Evolutionary conservation across 1,140 invertebrate species (phyloP).

Genomic region (Drosophila arawakana): DNA sequence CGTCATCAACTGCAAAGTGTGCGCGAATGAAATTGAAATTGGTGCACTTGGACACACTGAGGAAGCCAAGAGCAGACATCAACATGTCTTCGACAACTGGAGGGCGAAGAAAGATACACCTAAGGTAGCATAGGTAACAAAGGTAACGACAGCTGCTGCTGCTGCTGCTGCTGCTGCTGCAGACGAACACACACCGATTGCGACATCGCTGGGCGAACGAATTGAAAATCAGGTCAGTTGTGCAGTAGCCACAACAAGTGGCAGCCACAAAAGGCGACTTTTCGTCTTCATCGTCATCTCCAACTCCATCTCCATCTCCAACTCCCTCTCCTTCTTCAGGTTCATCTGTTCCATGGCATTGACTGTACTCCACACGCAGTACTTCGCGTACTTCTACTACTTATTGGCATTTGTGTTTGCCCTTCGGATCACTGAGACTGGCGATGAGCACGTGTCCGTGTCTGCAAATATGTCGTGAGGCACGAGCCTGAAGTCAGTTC

Average conservation of each 20-base stretch:
- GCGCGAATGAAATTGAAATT: constrained; percentile 58
- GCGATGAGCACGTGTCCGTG: too few relatives aligned
- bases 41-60: constrained; percentile 69
- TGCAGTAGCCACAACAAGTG: constrained; percentile 63
- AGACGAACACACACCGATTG: constrained; percentile 27
- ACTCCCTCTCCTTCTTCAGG: constrained; percentile 4
- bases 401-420: constrained; percentile 67
- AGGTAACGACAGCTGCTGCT: not conserved
- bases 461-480: too few relatives aligned
- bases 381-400: not conserved
- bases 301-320: constrained; percentile 6
- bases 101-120: constrained; percentile 37
- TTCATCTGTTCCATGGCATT: constrained; percentile 14
- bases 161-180: constrained; percentile 11
- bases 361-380: not conserved
- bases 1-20: constrained; percentile 57
- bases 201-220: constrained; percentile 34
- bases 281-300: constrained; percentile 27
- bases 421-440: constrained; percentile 57
- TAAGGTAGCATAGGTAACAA: not conserved
- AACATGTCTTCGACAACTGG: constrained; percentile 11
- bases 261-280: constrained; percentile 34
- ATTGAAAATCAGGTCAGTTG: constrained; percentile 67
- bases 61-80: constrained; percentile 50
- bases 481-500: too few relatives aligned